These are phyloP conservation scores for Acrocera orbiculus DNA, from an alignment of 2,888 invertebrate genomes.

Conservation along the genomic window DNA sequence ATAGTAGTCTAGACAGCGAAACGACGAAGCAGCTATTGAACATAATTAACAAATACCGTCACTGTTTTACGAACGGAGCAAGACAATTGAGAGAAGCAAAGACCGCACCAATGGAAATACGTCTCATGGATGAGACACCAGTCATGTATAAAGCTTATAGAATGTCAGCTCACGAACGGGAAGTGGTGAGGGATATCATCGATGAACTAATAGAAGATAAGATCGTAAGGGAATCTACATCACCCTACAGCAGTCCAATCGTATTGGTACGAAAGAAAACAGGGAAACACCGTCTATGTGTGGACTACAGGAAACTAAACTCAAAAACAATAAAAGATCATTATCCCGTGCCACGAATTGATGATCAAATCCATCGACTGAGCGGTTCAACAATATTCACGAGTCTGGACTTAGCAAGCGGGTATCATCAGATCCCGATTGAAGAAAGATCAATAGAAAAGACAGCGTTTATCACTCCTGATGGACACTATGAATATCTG, in stretches of 20 bases:
- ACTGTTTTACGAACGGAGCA: no score
- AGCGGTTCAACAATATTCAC: slow-evolving; percentile 13
- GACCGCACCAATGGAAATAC: no score
- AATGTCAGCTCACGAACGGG: no score
- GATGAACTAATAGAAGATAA: no score
- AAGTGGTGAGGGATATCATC: no score
- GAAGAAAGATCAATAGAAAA: slow-evolving; percentile 13
- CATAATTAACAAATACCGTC: no score
- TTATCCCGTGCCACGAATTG: slow-evolving; percentile 12
- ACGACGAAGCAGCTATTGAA: no score
- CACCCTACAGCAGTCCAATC: neutral
- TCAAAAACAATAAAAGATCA: slow-evolving; percentile 12
- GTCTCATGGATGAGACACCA: no score
- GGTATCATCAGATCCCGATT: slow-evolving; percentile 15
- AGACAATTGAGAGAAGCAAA: no score
- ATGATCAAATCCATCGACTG: slow-evolving; percentile 11
- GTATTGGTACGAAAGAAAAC: slow-evolving; percentile 11
- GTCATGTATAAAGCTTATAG: no score
- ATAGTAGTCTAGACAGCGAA: no score
- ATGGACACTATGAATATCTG: slow-evolving; percentile 14
- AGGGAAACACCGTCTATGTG: slow-evolving; percentile 10
- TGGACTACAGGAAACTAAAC: slow-evolving; percentile 13
- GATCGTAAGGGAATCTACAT: no score
- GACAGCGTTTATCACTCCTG: slow-evolving; percentile 16
- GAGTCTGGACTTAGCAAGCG: slow-evolving; percentile 14